Base-by-base conservation (phyloP, 37 sponge, comb jelly and placozoan genomes). In the Dysidea cf. avara region DNA sequence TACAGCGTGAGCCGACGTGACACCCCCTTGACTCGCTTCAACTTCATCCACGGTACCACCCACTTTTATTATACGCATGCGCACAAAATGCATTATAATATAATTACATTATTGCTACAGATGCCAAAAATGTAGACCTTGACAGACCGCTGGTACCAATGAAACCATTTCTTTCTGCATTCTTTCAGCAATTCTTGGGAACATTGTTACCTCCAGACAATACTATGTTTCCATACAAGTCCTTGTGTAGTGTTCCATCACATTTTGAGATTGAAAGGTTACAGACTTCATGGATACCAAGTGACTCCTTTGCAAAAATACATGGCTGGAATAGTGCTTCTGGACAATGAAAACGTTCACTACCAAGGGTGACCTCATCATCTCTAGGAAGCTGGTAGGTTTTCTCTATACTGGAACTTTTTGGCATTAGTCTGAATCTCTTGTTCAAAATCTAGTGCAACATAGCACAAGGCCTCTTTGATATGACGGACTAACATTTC, bases 131-230 rank as follows among this genome's bases (percentile, higher is more conserved):
- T n/a, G n/a, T n/a, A n/a, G n/a, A n/a, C n/a, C n/a, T n/a, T n/a
- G n/a, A n/a, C n/a, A n/a, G 56, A 3, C 53, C 22, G 76, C 71
- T 30, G 83, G 83, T 7, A 76, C 76, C n/a, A 83, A 66, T 48
- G 76, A 52, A 49, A 58, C 69, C 46, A 83, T 78, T 52, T 78
- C 77, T 64, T 78, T 78, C 53, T 83, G 77, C 84, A 83, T 57
- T 29, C 84, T 64, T 40, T 83, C 84, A 83, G 69, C 84, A 60
- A 66, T 16, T 17, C 67, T 39, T 35, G 67, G 67, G 34, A 37
- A 66, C 67, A 66, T 66, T 71, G 35, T 71, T 71, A 13, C 72
- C 72, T 38, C 72, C 72, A 2, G 72, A 53, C 2, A 71, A 34
- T 35, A 71, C 59, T 28, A 71, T 56, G 35, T 71, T 71, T 49